Percentiles rank a stretch among this genome's conserved stretches.
phyloP scores from a whole-genome alignment of 2,888 invertebrate genomes.

The Aethes cnicana region DNA sequence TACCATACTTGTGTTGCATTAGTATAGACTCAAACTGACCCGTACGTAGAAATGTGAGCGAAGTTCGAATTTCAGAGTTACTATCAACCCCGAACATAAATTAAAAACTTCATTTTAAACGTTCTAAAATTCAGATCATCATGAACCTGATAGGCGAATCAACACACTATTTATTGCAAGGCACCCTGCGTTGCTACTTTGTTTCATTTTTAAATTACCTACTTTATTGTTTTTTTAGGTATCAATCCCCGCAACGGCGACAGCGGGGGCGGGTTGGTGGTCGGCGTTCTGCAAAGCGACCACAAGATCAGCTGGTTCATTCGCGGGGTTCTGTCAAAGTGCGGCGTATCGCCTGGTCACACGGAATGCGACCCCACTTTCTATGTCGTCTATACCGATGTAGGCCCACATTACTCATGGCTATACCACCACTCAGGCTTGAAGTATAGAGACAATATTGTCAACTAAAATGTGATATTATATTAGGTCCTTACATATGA shows the following conservation, averaged over 20 bases:
- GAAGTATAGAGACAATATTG: constrained; percentile 50
- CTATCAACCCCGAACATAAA: too few relatives aligned
- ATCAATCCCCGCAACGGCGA: constrained; percentile 84
- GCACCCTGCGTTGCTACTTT: too few relatives aligned
- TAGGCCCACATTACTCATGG: constrained; percentile 71
- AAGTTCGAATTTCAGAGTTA: too few relatives aligned
- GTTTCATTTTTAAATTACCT: too few relatives aligned
- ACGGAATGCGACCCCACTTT: constrained; percentile 57
- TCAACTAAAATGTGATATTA: constrained; percentile 19
- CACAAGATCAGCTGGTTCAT: constrained; percentile 67
- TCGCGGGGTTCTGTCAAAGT: constrained; percentile 69
- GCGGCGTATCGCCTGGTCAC: constrained; percentile 52
- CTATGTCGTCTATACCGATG: constrained; percentile 68
- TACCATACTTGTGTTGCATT: too few relatives aligned
- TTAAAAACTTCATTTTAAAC: too few relatives aligned
- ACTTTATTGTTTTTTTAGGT: constrained; percentile 49
- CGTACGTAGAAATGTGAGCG: too few relatives aligned
- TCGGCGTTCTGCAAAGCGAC: constrained; percentile 61
- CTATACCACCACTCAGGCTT: constrained; percentile 64
- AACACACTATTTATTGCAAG: too few relatives aligned
- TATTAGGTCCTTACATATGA: too few relatives aligned
- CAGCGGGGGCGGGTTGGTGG: constrained; percentile 83
- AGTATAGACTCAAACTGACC: too few relatives aligned
- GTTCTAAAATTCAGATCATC: too few relatives aligned
- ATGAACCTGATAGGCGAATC: too few relatives aligned